These are phyloP conservation scores for Cydia strobilella DNA, from an alignment of 1,140 invertebrate species.

Conservation along the genomic window DNA sequence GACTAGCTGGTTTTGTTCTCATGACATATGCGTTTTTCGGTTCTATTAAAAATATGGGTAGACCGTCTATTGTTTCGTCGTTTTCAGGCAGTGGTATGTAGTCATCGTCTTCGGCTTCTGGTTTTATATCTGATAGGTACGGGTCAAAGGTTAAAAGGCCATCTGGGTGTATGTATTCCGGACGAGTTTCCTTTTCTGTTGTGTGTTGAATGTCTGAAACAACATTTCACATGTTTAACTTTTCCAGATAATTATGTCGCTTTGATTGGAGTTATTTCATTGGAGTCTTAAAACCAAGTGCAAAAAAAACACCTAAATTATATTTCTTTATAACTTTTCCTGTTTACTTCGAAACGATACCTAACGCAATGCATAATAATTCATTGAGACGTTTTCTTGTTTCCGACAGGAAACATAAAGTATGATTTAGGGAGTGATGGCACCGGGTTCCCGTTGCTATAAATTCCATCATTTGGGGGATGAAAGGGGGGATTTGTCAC, in stretches of 20 bases:
- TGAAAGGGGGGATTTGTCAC: slow-evolving; percentile 12
- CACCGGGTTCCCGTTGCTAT: slow-evolving; percentile 18
- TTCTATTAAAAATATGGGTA: slow-evolving; percentile 92
- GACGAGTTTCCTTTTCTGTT: slow-evolving; percentile 66
- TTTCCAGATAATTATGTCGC: background rate
- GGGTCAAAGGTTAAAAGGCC: slow-evolving; percentile 69
- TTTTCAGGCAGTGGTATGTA: slow-evolving; percentile 72
- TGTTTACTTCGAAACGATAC: slow-evolving; percentile 19
- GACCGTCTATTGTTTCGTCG: slow-evolving; percentile 77
- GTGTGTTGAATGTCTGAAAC: slow-evolving; percentile 66
- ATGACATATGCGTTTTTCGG: slow-evolving; percentile 93
- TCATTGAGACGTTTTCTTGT: slow-evolving; percentile 25
- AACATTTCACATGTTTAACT: slow-evolving; percentile 17
- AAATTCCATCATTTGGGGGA: slow-evolving; percentile 25
- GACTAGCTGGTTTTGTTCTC: slow-evolving; percentile 91
- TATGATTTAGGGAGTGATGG: slow-evolving; percentile 31
- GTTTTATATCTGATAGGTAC: slow-evolving; percentile 72
- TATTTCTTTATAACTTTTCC: slow-evolving; percentile 4
- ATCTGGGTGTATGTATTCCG: slow-evolving; percentile 73
- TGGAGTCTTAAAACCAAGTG: too few relatives aligned
- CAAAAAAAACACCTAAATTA: background rate
- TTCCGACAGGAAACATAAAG: slow-evolving; percentile 32
- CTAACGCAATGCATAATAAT: slow-evolving; percentile 23
- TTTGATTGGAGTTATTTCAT: too few relatives aligned
- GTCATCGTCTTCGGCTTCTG: slow-evolving; percentile 66